phyloP scores from a whole-genome alignment of 1,140 invertebrate genomes.

The Hylaeus anthracinus region DNA sequence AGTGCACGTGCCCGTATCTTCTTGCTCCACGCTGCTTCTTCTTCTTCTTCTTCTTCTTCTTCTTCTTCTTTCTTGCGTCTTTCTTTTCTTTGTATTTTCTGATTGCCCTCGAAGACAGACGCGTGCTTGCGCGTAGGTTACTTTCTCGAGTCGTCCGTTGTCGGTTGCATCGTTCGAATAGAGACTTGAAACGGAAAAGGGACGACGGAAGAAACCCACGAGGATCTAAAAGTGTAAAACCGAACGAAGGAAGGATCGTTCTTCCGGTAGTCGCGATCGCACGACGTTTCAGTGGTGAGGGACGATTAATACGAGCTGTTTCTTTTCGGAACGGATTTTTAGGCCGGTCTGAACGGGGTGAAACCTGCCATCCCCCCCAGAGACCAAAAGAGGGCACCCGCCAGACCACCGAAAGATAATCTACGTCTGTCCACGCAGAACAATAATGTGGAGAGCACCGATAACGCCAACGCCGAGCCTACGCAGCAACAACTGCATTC shows the following conservation, averaged over 20 bases:
- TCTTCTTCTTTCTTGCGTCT: neutral
- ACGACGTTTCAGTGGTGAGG: neutral
- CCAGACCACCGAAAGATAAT: slow-evolving; percentile 84
- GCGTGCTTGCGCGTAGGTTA: too few relatives aligned
- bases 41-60: too few relatives aligned
- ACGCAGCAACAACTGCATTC: slow-evolving; percentile 93
- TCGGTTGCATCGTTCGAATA: too few relatives aligned
- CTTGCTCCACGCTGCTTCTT: neutral
- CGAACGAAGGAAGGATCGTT: slow-evolving; percentile 21
- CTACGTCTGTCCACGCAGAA: slow-evolving; percentile 76
- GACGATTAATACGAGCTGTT: slow-evolving; percentile 64
- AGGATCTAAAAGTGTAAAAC: neutral
- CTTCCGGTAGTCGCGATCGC: slow-evolving; percentile 35
- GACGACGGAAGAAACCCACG: neutral
- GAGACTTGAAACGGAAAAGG: neutral
- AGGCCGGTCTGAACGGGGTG: slow-evolving; percentile 81
- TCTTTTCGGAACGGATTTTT: slow-evolving; percentile 69
- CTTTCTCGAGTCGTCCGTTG: too few relatives aligned
- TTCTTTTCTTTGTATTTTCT: neutral
- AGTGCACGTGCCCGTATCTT: slow-evolving; percentile 1
- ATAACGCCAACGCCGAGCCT: slow-evolving; percentile 83
- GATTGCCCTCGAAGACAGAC: neutral
- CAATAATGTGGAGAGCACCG: slow-evolving; percentile 81
- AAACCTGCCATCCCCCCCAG: slow-evolving; percentile 89
- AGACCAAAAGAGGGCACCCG: slow-evolving; percentile 86